These are phyloP conservation scores for Periophthalmus modestus DNA, from an alignment of 2,113 vertebrate genomes.

Conservation along the genomic window DNA sequence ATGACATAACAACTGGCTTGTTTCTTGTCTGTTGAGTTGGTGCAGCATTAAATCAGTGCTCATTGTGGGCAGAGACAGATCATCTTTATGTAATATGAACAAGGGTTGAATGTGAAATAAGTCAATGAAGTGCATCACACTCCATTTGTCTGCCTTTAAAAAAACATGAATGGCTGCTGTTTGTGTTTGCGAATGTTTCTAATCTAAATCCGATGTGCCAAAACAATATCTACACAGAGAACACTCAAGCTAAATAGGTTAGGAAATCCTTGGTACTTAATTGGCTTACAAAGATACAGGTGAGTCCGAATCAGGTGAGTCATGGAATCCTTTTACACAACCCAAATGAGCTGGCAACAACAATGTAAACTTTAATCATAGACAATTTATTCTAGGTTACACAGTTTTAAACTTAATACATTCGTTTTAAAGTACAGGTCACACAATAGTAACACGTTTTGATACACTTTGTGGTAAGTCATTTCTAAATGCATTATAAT, in stretches of 20 bases:
- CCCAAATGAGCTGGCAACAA: constrained; percentile 38
- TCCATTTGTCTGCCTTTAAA: constrained; percentile 15
- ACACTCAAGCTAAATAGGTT: constrained; percentile 61
- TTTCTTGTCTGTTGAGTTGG: constrained; percentile 51
- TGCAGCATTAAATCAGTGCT: constrained; percentile 50
- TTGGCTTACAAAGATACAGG: constrained; percentile 70
- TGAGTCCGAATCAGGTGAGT: constrained; percentile 63
- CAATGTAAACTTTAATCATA: constrained; percentile 26
- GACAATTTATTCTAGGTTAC: neutral
- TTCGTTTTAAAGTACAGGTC: neutral
- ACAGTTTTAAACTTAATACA: neutral
- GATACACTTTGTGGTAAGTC: too few species aligned
- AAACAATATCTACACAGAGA: constrained; percentile 36
- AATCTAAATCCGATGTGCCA: constrained; percentile 24
- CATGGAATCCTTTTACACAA: constrained; percentile 72
- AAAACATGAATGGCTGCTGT: constrained; percentile 19
- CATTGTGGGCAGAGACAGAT: constrained; percentile 44
- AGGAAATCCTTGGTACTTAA: constrained; percentile 67
- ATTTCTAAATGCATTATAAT: neutral
- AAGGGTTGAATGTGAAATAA: constrained; percentile 40
- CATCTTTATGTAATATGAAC: constrained; percentile 60
- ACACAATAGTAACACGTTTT: too few species aligned
- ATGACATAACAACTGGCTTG: constrained; percentile 70
- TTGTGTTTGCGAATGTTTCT: constrained; percentile 8
- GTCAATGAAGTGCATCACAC: constrained; percentile 42